Conservation (phyloP, 2,888 invertebrate species). For the Hedya salicella region DNA sequence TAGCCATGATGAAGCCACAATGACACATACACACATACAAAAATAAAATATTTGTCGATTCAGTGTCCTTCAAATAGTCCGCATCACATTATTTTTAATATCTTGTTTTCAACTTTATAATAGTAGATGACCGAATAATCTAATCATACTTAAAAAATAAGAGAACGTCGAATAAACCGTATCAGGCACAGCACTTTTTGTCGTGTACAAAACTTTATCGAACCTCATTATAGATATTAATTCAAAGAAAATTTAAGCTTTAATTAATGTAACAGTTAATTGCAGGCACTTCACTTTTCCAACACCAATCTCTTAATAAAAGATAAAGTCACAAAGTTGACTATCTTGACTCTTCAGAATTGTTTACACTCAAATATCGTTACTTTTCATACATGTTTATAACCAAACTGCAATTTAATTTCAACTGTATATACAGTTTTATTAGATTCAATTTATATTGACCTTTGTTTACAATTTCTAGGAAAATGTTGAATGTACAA, state of each 20-base stretch:
- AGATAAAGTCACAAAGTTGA: constrained; percentile 17
- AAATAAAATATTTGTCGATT: no score
- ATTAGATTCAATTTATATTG: not conserved
- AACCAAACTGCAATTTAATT: not conserved
- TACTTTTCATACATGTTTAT: not conserved
- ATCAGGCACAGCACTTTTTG: constrained; percentile 31
- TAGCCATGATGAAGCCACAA: no score
- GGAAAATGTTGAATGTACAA: not conserved
- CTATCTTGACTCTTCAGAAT: constrained; percentile 26
- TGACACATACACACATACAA: no score
- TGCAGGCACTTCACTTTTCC: constrained; percentile 9
- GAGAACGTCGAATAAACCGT: constrained; percentile 38
- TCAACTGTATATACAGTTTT: not conserved
- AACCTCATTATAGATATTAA: constrained; percentile 19
- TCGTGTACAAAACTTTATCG: constrained; percentile 32
- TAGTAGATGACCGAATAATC: no score
- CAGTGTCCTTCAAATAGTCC: no score
- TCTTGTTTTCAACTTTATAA: no score
- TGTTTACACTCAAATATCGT: constrained; percentile 18
- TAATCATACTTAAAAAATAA: constrained; percentile 33
- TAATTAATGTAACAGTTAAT: not conserved
- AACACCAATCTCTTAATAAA: not conserved
- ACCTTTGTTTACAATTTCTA: not conserved
- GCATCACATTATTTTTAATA: no score
- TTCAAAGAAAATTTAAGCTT: not conserved